A percentile compares a stretch with the other conserved stretches of the same genome.
Conservation (phyloP, 2,113 vertebrate genomes). For the Varanus salvator region DNA sequence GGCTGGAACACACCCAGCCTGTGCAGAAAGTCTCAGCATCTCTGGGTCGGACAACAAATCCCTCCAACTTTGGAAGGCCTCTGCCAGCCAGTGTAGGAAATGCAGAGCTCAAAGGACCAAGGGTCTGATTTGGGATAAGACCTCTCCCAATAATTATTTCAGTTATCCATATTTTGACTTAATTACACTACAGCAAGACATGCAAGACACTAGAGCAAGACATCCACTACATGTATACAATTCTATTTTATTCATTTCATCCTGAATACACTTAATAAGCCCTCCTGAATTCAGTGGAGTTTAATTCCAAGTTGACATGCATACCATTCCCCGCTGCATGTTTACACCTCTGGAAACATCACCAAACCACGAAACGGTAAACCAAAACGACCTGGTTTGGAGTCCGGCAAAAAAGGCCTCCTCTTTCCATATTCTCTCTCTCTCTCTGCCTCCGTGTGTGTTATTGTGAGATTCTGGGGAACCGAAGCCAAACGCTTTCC, state of each 20-base stretch:
- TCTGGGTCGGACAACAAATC: too few species aligned
- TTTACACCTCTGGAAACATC: background rate
- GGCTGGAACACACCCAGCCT: background rate
- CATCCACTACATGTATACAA: background rate
- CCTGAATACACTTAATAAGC: background rate
- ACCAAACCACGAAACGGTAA: too few species aligned
- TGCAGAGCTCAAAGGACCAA: too few species aligned
- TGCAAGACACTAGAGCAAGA: too few species aligned
- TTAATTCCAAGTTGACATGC: background rate
- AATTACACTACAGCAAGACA: too few species aligned
- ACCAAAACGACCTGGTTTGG: background rate
- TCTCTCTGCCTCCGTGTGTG: too few species aligned
- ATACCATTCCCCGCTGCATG: background rate
- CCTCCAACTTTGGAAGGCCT: too few species aligned
- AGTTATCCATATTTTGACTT: too few species aligned
- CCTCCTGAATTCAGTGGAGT: background rate
- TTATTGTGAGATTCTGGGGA: background rate
- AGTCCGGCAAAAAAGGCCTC: background rate
- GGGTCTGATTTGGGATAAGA: too few species aligned
- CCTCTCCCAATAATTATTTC: too few species aligned
- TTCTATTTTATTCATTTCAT: background rate
- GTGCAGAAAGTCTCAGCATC: background rate
- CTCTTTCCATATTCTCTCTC: background rate
- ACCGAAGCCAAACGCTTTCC: background rate
- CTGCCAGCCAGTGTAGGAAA: too few species aligned